Evolutionary conservation across 2,888 invertebrate species (phyloP).

Genomic region (Drosophila niveifrons): DNA sequence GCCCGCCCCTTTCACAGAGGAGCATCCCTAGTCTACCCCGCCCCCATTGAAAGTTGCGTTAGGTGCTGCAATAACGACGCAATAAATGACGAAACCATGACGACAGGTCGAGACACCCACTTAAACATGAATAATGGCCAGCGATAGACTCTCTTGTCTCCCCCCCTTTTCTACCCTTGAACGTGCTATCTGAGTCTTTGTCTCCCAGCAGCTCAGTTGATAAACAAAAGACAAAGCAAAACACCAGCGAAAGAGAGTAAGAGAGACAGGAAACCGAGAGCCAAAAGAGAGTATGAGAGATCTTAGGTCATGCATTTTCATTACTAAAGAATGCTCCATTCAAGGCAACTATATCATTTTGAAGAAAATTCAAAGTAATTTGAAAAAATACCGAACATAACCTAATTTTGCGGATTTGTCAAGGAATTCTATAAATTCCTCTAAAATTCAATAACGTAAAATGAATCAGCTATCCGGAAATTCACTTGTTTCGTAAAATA

Average conservation of each 20-base stretch:
- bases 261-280: background rate
- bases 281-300: background rate
- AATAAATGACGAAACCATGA: slow-evolving; percentile 76
- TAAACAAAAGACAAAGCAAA: background rate
- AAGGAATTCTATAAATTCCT: too few species aligned
- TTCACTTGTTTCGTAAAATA: too few species aligned
- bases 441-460: too few species aligned
- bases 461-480: too few species aligned
- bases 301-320: background rate
- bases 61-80: slow-evolving; percentile 79
- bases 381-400: too few species aligned
- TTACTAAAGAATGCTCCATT: too few species aligned
- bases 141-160: slow-evolving; percentile 1
- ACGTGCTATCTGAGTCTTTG: slow-evolving; percentile 25
- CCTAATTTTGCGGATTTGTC: too few species aligned
- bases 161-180: background rate
- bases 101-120: slow-evolving; percentile 75
- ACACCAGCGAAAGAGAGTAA: background rate
- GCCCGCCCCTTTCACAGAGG: background rate
- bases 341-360: too few species aligned
- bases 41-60: slow-evolving; percentile 33
- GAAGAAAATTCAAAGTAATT: too few species aligned
- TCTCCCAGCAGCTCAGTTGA: slow-evolving; percentile 12
- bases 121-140: slow-evolving; percentile 76
- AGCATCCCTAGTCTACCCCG: background rate